These are phyloP conservation scores for Pleuronectes platessa DNA, from an alignment of 2,113 vertebrate species.

Conservation along the genomic window DNA sequence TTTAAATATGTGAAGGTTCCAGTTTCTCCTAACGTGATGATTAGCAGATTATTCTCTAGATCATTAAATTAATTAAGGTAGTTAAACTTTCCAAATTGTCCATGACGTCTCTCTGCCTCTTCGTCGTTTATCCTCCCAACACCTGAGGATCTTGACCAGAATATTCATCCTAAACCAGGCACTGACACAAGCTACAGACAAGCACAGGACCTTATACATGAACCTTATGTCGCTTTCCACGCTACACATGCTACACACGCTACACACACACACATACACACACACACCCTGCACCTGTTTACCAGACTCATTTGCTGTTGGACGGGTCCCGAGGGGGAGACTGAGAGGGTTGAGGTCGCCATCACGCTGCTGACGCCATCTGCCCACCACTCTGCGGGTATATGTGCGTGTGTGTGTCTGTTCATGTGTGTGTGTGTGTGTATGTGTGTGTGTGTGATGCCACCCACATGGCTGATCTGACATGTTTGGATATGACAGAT, in stretches of 20 bases:
- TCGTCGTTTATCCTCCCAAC: too few species aligned
- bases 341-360: conserved; percentile 46
- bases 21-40: not conserved
- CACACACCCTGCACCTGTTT: conserved; percentile 55
- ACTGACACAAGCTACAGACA: not conserved
- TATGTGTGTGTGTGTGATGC: conserved; percentile 22
- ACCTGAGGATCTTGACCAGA: not conserved
- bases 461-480: conserved; percentile 45
- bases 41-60: not conserved
- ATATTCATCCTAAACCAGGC: not conserved
- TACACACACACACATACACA: not conserved
- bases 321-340: conserved; percentile 52
- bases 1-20: too few species aligned
- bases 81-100: too few species aligned
- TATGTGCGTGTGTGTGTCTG: conserved; percentile 22
- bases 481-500: conserved; percentile 47
- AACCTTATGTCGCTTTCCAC: not conserved
- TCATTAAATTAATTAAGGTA: not conserved
- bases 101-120: too few species aligned
- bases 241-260: not conserved
- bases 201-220: not conserved
- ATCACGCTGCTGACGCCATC: conserved; percentile 61
- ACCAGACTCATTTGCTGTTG: conserved; percentile 50
- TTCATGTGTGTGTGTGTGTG: conserved; percentile 10
- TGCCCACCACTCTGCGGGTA: conserved; percentile 46